Conservation (phyloP, 2,797 vertebrate species). For the Oreochromis mossambicus region DNA sequence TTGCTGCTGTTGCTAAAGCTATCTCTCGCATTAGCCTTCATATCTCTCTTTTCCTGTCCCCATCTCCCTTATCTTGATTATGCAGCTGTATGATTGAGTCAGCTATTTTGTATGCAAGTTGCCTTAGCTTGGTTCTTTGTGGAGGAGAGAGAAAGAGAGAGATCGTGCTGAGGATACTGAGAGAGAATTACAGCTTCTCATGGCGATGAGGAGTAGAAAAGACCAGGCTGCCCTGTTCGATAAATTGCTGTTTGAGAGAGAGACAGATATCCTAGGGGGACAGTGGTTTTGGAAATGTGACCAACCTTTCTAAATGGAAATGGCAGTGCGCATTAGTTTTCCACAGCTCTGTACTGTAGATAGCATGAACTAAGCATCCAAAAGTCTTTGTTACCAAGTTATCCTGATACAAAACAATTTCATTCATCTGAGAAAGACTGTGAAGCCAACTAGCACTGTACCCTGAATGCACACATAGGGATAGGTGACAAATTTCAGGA, state of each 20-base stretch:
- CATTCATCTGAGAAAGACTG: neutral
- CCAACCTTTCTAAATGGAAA: conserved; percentile 63
- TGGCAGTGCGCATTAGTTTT: conserved; percentile 29
- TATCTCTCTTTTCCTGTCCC: conserved; percentile 60
- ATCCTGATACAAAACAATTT: neutral
- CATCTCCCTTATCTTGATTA: conserved; percentile 84
- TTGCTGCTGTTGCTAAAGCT: conserved; percentile 62
- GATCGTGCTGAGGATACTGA: conserved; percentile 80
- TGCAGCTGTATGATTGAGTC: conserved; percentile 88
- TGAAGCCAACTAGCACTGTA: neutral
- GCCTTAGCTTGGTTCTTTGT: conserved; percentile 81
- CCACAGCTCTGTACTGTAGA: neutral
- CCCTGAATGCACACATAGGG: neutral
- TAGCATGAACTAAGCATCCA: neutral
- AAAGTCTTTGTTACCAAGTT: conserved; percentile 10
- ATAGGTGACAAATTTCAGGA: neutral
- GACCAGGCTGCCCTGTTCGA: conserved; percentile 59
- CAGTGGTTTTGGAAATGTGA: conserved; percentile 52
- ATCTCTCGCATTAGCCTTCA: conserved; percentile 55
- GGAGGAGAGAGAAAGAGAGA: conserved; percentile 63
- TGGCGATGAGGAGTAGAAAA: conserved; percentile 61
- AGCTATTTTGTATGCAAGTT: conserved; percentile 86
- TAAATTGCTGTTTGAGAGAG: conserved; percentile 65
- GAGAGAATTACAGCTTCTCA: conserved; percentile 71
- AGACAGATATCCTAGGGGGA: conserved; percentile 50